Evolutionary conservation across 2,797 vertebrate species (phyloP), one percentile per base, ranked within the genome.

Genomic region (Trichosurus vulpecula): DNA sequence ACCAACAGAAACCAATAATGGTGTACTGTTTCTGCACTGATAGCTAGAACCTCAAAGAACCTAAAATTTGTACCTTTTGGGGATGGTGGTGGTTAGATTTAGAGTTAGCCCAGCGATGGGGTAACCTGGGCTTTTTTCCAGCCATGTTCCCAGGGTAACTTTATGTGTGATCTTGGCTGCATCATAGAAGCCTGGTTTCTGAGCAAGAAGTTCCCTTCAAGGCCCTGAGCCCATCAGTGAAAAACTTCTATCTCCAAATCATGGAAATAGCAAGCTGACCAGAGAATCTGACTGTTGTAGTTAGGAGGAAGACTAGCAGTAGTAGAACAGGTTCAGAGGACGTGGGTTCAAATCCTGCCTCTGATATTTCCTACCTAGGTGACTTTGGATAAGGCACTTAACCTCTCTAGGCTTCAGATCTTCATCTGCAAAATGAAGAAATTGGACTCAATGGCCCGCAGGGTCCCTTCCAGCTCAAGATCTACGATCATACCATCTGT

Each of bases 31-130:
- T 54, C 66, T 94, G 74, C 56, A n/a, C 57, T 19, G 14, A 92
- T 66, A 89, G 16, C 19, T 81, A 81, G 91, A 90, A 57, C 19
- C 56, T 27, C 0, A 10, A 56, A 47, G 74, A 90, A 93, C 92
- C 92, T 35, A 90, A 94, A 93, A 96, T 89, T 54, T 94, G 91
- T 87, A 74, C 90, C 55, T 2, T 47, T 58, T 4, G 56, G 25
- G 54, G 87, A 91, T 54, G 66, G 19, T 0, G 52, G 92, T 1
- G 91, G 12, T 57, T n/a, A 27, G 9, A 52, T 58, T 31, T 11
- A 87, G 25, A 51, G 41, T 87, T 27, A 47, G 41, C 0, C 93
- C 90, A 54, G 13, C 93, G 41, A 41, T 35, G 29, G 81, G 89
- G 87, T 47, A 6, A 53, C 87, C 29, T 51, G 41, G 74, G 92